These are phyloP conservation scores for Antitype chi DNA, from an alignment of 2,888 invertebrate genomes.

Conservation along the genomic window DNA sequence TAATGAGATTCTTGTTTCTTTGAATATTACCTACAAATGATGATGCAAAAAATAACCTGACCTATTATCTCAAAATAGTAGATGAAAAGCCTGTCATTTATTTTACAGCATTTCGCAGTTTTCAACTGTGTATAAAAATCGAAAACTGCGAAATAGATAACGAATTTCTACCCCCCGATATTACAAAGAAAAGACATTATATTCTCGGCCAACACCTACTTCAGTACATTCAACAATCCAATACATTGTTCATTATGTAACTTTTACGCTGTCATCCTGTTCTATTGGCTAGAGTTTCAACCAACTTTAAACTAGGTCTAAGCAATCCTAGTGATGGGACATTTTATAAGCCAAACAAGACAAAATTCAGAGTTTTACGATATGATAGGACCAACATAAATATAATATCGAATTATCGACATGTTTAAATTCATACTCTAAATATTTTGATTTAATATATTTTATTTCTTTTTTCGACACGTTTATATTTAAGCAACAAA, in stretches of 20 bases:
- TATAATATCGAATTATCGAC: not conserved
- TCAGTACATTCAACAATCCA: not conserved
- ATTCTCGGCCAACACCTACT: not conserved
- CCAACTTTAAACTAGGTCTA: slow-evolving; percentile 3
- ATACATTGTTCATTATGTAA: slow-evolving; percentile 4
- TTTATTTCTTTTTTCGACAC: too few species aligned
- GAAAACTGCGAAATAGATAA: too few species aligned
- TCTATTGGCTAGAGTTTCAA: not conserved
- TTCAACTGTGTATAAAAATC: too few species aligned
- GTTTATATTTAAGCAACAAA: too few species aligned
- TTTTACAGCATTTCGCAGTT: not conserved
- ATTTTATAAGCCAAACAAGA: not conserved
- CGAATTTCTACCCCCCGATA: too few species aligned
- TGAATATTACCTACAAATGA: slow-evolving; percentile 14
- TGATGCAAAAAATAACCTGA: not conserved
- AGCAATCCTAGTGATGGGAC: slow-evolving; percentile 1
- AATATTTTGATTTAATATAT: too few species aligned
- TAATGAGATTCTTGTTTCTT: slow-evolving; percentile 50
- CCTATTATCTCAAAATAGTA: not conserved
- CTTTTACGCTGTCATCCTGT: slow-evolving; percentile 1
- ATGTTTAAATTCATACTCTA: not conserved
- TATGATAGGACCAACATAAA: too few species aligned
- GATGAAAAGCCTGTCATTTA: not conserved
- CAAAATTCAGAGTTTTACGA: not conserved
- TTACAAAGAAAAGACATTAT: not conserved